Evolutionary conservation across 1,140 invertebrate genomes (phyloP).

Genomic region (Cotesia chilonis): DNA sequence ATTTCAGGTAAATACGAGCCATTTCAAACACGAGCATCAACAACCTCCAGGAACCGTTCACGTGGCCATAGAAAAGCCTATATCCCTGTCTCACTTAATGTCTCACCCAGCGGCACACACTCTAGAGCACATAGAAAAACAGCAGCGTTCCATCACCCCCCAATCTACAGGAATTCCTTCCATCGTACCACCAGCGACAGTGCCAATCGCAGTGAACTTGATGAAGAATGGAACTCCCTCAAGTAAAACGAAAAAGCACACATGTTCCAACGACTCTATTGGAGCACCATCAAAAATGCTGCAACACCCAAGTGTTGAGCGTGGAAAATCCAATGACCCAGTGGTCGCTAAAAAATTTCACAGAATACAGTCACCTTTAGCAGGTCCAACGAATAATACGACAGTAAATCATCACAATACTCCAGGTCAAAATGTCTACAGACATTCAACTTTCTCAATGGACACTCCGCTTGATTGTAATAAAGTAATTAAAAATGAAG

Average conservation of each 20-base stretch:
- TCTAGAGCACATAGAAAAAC: conserved; percentile 88
- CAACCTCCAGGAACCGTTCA: conserved; percentile 58
- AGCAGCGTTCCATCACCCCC: conserved; percentile 78
- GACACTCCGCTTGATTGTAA: conserved; percentile 2
- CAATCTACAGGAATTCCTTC: conserved; percentile 55
- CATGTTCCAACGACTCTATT: conserved; percentile 34
- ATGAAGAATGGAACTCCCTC: conserved; percentile 29
- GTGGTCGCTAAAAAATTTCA: conserved; percentile 55
- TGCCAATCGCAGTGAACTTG: conserved; percentile 44
- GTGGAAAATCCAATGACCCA: conserved; percentile 31
- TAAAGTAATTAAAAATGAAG: conserved; percentile 5
- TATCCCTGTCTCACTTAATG: conserved; percentile 76
- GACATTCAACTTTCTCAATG: neutral
- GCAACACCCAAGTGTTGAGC: conserved; percentile 40
- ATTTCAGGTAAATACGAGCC: conserved; percentile 57
- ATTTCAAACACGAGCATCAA: conserved; percentile 58
- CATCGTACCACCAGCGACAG: conserved; percentile 45
- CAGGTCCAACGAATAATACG: conserved; percentile 40
- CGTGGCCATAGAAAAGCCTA: conserved; percentile 64
- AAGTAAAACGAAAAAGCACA: conserved; percentile 52
- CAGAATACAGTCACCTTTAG: conserved; percentile 62
- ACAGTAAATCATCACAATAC: conserved; percentile 40
- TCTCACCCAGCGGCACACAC: conserved; percentile 80
- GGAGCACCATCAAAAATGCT: conserved; percentile 41
- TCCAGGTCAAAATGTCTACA: conserved; percentile 27